Evolutionary conservation across 1,140 invertebrate genomes (phyloP).

Genomic region (Ladona fulva): DNA sequence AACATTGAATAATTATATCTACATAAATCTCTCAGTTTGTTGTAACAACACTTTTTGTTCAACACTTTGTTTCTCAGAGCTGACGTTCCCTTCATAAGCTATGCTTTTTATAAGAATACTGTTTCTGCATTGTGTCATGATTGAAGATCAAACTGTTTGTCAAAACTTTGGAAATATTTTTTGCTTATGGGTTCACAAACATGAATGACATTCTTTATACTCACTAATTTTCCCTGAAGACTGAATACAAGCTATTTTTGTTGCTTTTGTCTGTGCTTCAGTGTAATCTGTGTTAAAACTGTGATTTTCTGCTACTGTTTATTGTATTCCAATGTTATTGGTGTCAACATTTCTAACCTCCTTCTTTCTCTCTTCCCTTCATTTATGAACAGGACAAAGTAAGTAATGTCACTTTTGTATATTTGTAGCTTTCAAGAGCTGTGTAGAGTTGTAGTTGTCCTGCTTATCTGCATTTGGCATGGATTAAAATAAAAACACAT

Average conservation of each 20-base stretch:
- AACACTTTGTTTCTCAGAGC: slow-evolving; percentile 14
- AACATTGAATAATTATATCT: no score
- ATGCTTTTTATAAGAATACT: neutral
- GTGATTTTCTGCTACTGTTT: neutral
- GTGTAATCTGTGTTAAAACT: slow-evolving; percentile 11
- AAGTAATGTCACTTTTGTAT: slow-evolving; percentile 25
- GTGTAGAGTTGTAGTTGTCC: neutral
- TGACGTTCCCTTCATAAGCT: neutral
- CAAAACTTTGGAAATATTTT: neutral
- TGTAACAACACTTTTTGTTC: no score
- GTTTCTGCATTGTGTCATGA: no score
- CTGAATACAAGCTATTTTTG: slow-evolving; percentile 15
- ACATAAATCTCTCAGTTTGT: no score
- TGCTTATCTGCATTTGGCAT: neutral
- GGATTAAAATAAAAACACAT: neutral
- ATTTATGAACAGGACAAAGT: slow-evolving; percentile 30
- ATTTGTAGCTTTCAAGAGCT: neutral
- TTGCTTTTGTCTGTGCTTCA: slow-evolving; percentile 13
- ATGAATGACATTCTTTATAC: neutral
- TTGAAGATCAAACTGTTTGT: neutral
- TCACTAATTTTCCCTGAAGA: neutral
- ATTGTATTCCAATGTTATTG: slow-evolving; percentile 20
- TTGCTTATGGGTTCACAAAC: neutral
- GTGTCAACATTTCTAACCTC: slow-evolving; percentile 21
- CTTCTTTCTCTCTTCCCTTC: slow-evolving; percentile 26